Base-by-base conservation (phyloP, 1,140 invertebrate species). In the Steinernema khuongi region DNA sequence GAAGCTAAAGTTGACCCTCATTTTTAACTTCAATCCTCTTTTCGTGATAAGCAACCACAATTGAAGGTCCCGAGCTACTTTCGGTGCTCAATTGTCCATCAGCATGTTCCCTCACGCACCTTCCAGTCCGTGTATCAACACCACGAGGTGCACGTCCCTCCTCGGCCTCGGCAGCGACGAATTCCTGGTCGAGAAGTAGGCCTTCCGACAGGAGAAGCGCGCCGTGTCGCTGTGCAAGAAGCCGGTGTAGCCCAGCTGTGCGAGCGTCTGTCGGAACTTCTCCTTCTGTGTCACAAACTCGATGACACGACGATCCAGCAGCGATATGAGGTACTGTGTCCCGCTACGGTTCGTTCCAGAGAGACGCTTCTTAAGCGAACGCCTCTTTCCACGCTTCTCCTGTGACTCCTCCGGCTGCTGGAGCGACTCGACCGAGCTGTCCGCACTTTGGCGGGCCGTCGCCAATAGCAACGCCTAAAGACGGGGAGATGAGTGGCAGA, bases 151-250 rank as follows among this genome's bases (percentile, higher is more conserved):
- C 50, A 60, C 50, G 22, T 60, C 50, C 4, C 50, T 14, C 26
- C 50, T 60, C 50, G 50, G 50, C 50, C 50, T 14, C 11, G 50
- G 50, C 11, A 60, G 50, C 11, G 50, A 60, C 50, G 50, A 60
- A 60, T 60, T 60, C 50, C 7, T 22, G 26, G 14, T 26, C 19
- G 50, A 11, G 26, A 60, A 60, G 22, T 60, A 60, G 14, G 50
- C 14, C 26, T 22, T 7, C 19, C 50, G 11, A 22, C 50, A 60
- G 4, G 50, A 60, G 19, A 60, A 60, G 4, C 50, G 14, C 50
- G 50, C 50, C 19, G 50, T 60, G 22, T 60, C 50, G 19, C 50
- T 60, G 26, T 60, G 50, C 22, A 60, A 22, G 26, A 60, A 60
- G 14, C 50, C 50, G 4, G 22, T 17, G 11, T 26, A 60, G 4